A percentile compares a stretch with the other conserved stretches of the same genome.
Conservation (phyloP, 2,797 vertebrate species). For the Karalla daura region DNA sequence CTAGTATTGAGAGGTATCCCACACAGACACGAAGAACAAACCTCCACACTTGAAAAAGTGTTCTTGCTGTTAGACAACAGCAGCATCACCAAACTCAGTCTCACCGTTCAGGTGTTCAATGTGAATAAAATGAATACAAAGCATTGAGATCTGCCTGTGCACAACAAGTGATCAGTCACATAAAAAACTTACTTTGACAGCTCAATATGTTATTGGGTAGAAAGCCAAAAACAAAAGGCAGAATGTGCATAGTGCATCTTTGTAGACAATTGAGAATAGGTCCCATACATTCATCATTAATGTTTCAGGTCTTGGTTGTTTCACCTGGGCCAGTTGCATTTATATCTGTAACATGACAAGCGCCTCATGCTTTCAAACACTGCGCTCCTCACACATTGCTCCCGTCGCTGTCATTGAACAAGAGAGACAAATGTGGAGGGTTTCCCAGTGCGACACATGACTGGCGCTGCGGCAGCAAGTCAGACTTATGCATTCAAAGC, state of each 20-base stretch:
- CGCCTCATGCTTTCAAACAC: slow-evolving; percentile 2
- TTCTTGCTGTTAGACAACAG: too few relatives aligned
- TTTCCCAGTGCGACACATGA: slow-evolving; percentile 28
- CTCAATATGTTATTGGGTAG: neutral
- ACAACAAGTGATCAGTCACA: neutral
- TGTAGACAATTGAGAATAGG: slow-evolving; percentile 7
- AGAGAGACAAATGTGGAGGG: slow-evolving; percentile 43
- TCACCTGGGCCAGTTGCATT: slow-evolving; percentile 43
- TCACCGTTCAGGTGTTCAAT: too few relatives aligned
- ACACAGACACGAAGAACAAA: too few relatives aligned
- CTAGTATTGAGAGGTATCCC: too few relatives aligned
- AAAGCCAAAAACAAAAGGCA: neutral
- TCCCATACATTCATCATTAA: slow-evolving; percentile 30
- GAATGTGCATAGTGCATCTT: neutral
- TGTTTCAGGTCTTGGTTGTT: slow-evolving; percentile 2
- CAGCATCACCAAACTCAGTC: too few relatives aligned
- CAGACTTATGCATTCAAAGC: slow-evolving; percentile 68
- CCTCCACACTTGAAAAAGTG: too few relatives aligned
- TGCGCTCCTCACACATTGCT: slow-evolving; percentile 1
- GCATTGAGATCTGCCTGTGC: neutral
- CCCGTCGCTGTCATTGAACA: slow-evolving; percentile 31
- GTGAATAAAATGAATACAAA: neutral
- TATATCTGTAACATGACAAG: slow-evolving; percentile 48
- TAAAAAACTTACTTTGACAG: neutral
- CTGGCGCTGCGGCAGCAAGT: slow-evolving; percentile 42